Evolutionary conservation across 2,888 invertebrate species (phyloP).

Genomic region (Andrena minutula): DNA sequence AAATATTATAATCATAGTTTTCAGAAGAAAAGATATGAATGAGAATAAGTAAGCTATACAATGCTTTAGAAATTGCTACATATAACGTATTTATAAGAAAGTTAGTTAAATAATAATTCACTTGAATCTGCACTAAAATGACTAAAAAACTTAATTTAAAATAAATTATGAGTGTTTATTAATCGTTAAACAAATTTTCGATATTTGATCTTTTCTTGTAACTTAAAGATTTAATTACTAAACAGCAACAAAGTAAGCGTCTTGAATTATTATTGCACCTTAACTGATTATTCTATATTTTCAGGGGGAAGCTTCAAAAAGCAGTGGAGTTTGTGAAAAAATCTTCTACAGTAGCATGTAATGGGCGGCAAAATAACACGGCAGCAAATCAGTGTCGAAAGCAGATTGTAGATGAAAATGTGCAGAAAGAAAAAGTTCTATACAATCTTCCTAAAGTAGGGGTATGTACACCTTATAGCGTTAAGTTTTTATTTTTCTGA

Average conservation of each 20-base stretch:
- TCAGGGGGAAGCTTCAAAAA: slow-evolving; percentile 88
- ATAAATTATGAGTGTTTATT: no score
- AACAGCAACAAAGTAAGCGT: not conserved
- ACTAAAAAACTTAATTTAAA: no score
- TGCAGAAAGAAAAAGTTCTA: slow-evolving; percentile 63
- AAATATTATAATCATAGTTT: no score
- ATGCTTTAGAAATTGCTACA: no score
- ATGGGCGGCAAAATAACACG: slow-evolving; percentile 65
- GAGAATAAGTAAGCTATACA: no score
- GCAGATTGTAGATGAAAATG: slow-evolving; percentile 36
- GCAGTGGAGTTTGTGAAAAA: slow-evolving; percentile 91
- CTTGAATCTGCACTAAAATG: no score
- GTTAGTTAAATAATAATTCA: no score
- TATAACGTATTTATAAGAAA: no score
- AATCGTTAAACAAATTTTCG: not conserved
- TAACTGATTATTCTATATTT: slow-evolving; percentile 28
- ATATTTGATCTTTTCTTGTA: not conserved
- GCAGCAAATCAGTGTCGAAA: slow-evolving; percentile 48
- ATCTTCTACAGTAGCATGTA: slow-evolving; percentile 81
- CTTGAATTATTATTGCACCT: not conserved
- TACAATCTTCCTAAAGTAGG: slow-evolving; percentile 75
- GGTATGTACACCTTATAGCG: slow-evolving; percentile 59
- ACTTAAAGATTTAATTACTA: not conserved
- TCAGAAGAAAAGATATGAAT: no score
- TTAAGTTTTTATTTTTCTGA: not conserved